Conservation (phyloP, 2,797 vertebrate genomes). For the Epinephelus malabaricus region DNA sequence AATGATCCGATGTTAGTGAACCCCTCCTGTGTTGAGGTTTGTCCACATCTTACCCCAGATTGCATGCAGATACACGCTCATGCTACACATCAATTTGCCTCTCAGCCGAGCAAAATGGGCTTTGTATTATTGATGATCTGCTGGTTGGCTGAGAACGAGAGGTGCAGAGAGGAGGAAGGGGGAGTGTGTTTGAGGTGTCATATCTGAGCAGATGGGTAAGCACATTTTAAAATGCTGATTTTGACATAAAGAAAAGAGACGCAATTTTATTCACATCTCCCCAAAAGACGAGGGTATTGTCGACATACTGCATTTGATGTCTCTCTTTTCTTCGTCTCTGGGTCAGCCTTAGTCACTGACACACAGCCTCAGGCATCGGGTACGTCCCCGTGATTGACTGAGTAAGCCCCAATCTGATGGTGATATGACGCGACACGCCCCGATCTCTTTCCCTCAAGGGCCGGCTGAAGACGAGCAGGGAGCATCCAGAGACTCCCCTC, state of each 20-base stretch:
- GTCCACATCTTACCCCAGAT: slow-evolving; percentile 43
- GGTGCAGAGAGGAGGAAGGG: not conserved
- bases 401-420: slow-evolving; percentile 31
- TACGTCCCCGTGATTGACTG: slow-evolving; percentile 27
- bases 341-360: slow-evolving; percentile 67
- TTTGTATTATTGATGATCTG: slow-evolving; percentile 56
- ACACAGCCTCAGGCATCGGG: slow-evolving; percentile 64
- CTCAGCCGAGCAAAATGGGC: slow-evolving; percentile 47
- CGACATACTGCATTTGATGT: not conserved
- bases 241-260: slow-evolving; percentile 4
- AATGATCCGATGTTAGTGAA: slow-evolving; percentile 25
- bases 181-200: slow-evolving; percentile 11
- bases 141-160: slow-evolving; percentile 7
- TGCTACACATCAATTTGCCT: slow-evolving; percentile 48
- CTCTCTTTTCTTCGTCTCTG: slow-evolving; percentile 30
- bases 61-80: slow-evolving; percentile 49
- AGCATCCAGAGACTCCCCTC: slow-evolving; percentile 43
- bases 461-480: slow-evolving; percentile 33
- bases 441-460: slow-evolving; percentile 53
- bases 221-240: slow-evolving; percentile 5
- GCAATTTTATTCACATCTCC: slow-evolving; percentile 20
- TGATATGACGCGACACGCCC: slow-evolving; percentile 60
- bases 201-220: slow-evolving; percentile 28
- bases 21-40: slow-evolving; percentile 49
- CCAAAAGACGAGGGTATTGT: not conserved